Evolutionary conservation across 2,797 vertebrate genomes (phyloP).

Genomic region (Poecilia picta): DNA sequence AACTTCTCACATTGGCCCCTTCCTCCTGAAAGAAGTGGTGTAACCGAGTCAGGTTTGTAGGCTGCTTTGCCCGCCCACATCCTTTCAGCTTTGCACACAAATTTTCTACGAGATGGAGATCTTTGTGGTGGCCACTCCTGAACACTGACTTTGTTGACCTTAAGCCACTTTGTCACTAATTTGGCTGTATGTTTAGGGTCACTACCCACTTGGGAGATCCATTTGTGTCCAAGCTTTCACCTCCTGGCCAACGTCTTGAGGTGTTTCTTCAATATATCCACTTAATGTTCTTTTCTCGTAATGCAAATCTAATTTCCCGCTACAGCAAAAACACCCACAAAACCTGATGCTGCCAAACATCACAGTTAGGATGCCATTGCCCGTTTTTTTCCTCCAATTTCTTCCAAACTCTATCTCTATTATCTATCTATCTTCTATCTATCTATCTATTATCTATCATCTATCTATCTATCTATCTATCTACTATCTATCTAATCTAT

Average conservation of each 20-base stretch:
- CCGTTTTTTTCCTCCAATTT: neutral
- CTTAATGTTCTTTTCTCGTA: neutral
- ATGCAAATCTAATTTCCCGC: neutral
- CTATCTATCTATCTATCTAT: no score
- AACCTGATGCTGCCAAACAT: neutral
- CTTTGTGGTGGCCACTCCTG: conserved; percentile 2
- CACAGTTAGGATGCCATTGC: neutral
- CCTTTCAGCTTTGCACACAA: conserved; percentile 1
- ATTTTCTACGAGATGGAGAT: neutral
- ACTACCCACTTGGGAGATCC: neutral
- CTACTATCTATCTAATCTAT: no score
- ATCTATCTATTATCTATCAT: no score
- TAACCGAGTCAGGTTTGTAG: neutral
- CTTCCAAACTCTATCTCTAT: neutral
- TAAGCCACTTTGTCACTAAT: neutral
- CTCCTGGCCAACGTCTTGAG: neutral
- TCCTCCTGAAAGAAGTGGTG: neutral
- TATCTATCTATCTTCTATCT: no score
- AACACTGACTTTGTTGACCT: neutral
- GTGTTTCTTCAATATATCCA: neutral
- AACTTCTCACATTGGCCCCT: neutral
- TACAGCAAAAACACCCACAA: neutral
- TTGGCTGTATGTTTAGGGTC: conserved; percentile 1
- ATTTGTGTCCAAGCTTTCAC: neutral
- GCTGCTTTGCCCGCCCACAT: neutral